Evolutionary conservation across 2,113 vertebrate genomes (phyloP).

Genomic region (Excalfactoria chinensis): DNA sequence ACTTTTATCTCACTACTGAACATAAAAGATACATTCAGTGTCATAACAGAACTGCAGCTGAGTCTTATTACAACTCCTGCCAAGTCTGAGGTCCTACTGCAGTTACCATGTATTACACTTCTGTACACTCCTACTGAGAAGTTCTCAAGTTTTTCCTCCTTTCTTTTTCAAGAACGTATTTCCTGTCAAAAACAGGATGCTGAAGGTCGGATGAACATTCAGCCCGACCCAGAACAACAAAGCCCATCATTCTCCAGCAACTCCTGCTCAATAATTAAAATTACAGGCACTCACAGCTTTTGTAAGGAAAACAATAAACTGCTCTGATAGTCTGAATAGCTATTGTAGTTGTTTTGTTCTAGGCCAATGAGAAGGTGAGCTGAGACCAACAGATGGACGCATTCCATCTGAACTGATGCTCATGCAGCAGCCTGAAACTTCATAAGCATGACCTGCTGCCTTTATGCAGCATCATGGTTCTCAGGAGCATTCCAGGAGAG

Average conservation of each 20-base stretch:
- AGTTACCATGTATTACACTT: not conserved
- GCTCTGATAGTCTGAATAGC: not conserved
- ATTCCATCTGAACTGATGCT: not conserved
- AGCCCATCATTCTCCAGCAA: not conserved
- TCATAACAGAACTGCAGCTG: not conserved
- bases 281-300: not conserved
- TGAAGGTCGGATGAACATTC: not conserved
- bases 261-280: not conserved
- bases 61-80: not conserved
- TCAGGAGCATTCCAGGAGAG: not conserved
- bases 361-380: not conserved
- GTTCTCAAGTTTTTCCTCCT: not conserved
- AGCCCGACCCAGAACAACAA: not conserved
- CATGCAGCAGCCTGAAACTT: accelerated
- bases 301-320: not conserved
- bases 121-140: not conserved
- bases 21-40: not conserved
- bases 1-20: not conserved
- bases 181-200: not conserved
- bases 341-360: not conserved
- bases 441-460: not conserved
- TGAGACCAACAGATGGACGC: not conserved
- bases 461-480: accelerated
- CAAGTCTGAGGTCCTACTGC: not conserved
- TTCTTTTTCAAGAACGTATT: not conserved